Evolutionary conservation across 1,140 invertebrate species (phyloP).

Genomic region (Drosophila kurseongensis): DNA sequence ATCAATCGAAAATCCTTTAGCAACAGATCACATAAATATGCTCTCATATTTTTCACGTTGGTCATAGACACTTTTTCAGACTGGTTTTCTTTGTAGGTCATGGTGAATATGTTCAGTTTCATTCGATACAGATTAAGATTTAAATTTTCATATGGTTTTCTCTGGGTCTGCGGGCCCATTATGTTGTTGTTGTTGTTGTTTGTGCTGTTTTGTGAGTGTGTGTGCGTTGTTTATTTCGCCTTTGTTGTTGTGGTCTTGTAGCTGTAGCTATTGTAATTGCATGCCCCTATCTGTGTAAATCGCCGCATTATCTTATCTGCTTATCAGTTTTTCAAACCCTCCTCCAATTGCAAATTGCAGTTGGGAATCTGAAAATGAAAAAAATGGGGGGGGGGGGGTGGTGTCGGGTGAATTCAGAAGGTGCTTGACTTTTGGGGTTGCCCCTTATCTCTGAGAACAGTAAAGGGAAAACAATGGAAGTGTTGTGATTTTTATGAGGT

Average conservation of each 20-base stretch:
- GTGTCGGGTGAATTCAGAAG: slow-evolving; percentile 8
- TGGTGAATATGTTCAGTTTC: slow-evolving; percentile 48
- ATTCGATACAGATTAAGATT: slow-evolving; percentile 12
- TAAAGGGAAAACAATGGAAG: slow-evolving; percentile 11
- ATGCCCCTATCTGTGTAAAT: slow-evolving; percentile 54
- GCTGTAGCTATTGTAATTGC: slow-evolving; percentile 51
- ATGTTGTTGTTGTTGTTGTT: slow-evolving; percentile 17
- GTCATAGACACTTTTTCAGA: slow-evolving; percentile 3
- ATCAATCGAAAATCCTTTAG: not conserved
- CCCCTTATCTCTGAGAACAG: slow-evolving; percentile 16
- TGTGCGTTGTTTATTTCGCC: slow-evolving; percentile 1
- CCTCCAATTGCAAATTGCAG: slow-evolving; percentile 30
- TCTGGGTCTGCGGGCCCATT: slow-evolving; percentile 8
- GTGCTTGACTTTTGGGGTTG: slow-evolving; percentile 32
- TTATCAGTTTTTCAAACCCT: slow-evolving; percentile 53
- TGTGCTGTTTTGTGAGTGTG: not conserved
- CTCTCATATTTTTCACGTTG: not conserved
- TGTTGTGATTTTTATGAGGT: slow-evolving; percentile 26
- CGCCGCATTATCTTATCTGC: slow-evolving; percentile 57
- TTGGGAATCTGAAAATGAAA: slow-evolving; percentile 10
- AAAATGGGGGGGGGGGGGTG: not conserved
- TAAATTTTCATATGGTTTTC: not conserved
- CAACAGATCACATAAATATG: not conserved
- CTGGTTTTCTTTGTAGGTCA: slow-evolving; percentile 57
- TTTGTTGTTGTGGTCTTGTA: slow-evolving; percentile 17